phyloP scores from a whole-genome alignment of 2,797 vertebrate genomes.

The Enteromius radiatus region DNA sequence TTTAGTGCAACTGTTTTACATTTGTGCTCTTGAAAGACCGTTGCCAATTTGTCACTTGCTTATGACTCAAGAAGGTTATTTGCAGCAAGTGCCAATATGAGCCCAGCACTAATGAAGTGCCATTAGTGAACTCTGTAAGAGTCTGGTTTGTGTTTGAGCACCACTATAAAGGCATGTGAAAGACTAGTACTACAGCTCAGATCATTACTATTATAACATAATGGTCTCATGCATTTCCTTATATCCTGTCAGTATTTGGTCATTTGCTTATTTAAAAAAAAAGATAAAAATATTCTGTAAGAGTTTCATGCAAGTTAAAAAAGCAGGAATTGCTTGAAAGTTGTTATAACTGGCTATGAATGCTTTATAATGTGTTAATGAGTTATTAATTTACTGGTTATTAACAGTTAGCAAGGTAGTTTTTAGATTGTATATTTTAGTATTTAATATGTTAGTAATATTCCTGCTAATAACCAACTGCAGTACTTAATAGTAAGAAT shows the following conservation, averaged over 20 bases:
- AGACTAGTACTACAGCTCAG: slow-evolving; percentile 8
- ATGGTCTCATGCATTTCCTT: not conserved
- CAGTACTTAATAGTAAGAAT: not conserved
- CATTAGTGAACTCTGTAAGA: not conserved
- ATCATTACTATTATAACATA: not conserved
- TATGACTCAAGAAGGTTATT: not conserved
- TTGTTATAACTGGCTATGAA: not conserved
- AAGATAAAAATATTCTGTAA: not conserved
- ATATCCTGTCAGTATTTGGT: not conserved
- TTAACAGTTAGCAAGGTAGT: not conserved
- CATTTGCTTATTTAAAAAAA: not conserved
- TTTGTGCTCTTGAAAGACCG: not conserved
- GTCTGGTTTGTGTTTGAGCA: not conserved
- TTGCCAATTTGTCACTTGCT: not conserved
- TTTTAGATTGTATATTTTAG: not conserved
- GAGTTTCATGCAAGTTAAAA: not conserved
- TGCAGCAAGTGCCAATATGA: not conserved
- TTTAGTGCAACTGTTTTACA: not conserved
- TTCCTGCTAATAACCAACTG: not conserved
- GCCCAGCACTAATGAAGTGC: not conserved
- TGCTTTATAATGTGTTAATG: not conserved
- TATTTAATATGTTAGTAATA: not conserved
- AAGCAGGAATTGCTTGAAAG: not conserved
- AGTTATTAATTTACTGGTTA: not conserved
- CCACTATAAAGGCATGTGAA: not conserved